phyloP scores from a whole-genome alignment of 2,113 vertebrate species.

The Brachypodius melanocephalos region DNA sequence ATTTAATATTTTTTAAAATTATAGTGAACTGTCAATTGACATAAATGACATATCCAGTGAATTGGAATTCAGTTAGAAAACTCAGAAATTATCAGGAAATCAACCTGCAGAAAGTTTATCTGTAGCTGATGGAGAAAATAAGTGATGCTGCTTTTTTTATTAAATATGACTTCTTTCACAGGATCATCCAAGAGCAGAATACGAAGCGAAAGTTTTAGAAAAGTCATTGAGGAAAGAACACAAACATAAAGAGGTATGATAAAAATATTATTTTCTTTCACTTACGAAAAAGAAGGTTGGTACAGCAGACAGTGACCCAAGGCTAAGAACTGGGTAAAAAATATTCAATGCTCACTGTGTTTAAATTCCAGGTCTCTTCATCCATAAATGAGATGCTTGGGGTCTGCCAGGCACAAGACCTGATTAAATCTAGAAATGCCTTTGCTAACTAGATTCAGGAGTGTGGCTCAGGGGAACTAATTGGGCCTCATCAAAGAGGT shows the following conservation, averaged over 20 bases:
- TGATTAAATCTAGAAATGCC: not conserved
- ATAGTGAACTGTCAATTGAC: not conserved
- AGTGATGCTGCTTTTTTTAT: not conserved
- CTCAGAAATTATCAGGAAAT: not conserved
- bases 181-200: slow-evolving; percentile 91
- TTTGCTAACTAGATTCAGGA: not conserved
- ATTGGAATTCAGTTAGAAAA: not conserved
- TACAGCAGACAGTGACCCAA: not conserved
- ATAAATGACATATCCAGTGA: not conserved
- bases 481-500: not conserved
- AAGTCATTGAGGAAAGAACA: slow-evolving; percentile 82
- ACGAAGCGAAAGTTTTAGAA: slow-evolving; percentile 86
- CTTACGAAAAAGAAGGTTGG: not conserved
- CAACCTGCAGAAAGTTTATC: not conserved
- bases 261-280: not conserved
- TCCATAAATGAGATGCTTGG: accelerated
- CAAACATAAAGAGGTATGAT: slow-evolving; percentile 78
- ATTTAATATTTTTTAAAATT: not conserved
- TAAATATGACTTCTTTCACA: slow-evolving; percentile 38
- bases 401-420: not conserved
- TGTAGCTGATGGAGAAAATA: not conserved
- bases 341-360: not conserved
- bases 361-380: not conserved
- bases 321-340: not conserved
- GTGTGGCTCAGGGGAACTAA: not conserved